Percentiles rank a stretch among this genome's conserved stretches.
Conservation (phyloP, 2,888 invertebrate genomes). For the Neria commutata region DNA sequence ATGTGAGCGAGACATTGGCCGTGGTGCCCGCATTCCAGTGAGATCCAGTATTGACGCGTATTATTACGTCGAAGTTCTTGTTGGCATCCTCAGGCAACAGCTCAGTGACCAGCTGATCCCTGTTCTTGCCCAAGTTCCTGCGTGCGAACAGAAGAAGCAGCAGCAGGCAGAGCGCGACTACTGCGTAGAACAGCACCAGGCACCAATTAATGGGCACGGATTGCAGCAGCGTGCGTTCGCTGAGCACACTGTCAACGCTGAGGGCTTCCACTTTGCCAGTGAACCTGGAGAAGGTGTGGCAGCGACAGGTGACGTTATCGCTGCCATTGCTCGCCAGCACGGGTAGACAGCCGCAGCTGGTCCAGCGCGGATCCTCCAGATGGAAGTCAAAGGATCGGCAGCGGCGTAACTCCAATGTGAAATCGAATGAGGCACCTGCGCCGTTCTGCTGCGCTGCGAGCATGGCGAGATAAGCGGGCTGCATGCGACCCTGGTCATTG, state of each 20-base stretch:
- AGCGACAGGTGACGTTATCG: constrained; percentile 31
- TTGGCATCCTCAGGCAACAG: background rate
- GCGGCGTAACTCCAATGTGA: constrained; percentile 19
- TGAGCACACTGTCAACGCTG: constrained; percentile 4
- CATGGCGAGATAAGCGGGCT: constrained; percentile 28
- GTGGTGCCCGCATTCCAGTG: constrained; percentile 36
- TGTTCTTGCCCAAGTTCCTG: background rate
- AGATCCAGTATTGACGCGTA: constrained; percentile 38
- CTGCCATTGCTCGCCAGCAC: constrained; percentile 3
- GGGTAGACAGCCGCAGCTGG: constrained; percentile 31
- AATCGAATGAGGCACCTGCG: too few species aligned
- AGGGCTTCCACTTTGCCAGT: constrained; percentile 27
- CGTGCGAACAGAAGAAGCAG: constrained; percentile 17
- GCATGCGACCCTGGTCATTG: background rate
- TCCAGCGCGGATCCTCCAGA: constrained; percentile 32
- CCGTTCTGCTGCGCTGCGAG: background rate
- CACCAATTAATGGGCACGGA: constrained; percentile 27
- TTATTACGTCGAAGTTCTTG: constrained; percentile 4
- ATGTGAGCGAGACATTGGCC: constrained; percentile 36
- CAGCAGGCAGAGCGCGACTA: background rate
- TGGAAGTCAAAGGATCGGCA: constrained; percentile 37
- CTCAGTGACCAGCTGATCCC: constrained; percentile 11
- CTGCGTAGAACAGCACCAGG: constrained; percentile 20
- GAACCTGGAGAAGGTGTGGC: constrained; percentile 38
- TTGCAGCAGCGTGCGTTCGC: constrained; percentile 11